phyloP scores from a whole-genome alignment of 1,140 invertebrate species.

The Asobara japonica region DNA sequence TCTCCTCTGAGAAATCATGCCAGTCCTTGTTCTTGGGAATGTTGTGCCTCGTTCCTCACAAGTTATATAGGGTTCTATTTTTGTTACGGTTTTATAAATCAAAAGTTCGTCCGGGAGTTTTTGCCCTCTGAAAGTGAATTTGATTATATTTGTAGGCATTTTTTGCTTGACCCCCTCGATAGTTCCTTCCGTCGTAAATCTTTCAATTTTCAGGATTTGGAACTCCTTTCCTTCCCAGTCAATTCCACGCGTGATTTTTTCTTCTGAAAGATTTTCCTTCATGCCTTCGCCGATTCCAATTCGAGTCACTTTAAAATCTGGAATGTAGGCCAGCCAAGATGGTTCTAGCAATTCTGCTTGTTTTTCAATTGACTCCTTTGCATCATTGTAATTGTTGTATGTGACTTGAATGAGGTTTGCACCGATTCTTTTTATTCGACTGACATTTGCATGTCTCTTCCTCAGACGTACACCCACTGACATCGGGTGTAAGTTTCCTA shows the following conservation, averaged over 20 bases:
- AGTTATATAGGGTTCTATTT: conserved; percentile 15
- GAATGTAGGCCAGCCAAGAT: conserved; percentile 19
- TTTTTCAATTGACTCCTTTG: conserved; percentile 12
- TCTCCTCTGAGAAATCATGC: conserved; percentile 8
- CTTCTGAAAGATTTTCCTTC: conserved; percentile 7
- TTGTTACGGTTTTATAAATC: conserved; percentile 24
- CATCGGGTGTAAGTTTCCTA: conserved; percentile 5
- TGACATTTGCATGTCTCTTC: conserved; percentile 6
- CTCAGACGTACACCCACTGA: conserved; percentile 1
- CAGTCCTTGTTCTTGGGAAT: conserved; percentile 10
- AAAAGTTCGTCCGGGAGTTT: background rate
- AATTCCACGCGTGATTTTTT: conserved; percentile 18
- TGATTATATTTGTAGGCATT: conserved; percentile 10
- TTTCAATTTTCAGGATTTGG: conserved; percentile 9
- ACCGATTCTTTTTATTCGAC: conserved; percentile 19
- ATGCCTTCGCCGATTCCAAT: conserved; percentile 12
- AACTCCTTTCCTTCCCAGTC: conserved; percentile 2
- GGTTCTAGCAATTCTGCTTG: background rate
- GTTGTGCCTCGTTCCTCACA: background rate
- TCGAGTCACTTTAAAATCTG: conserved; percentile 9
- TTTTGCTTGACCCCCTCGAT: background rate
- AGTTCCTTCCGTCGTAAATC: background rate
- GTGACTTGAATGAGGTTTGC: conserved; percentile 6
- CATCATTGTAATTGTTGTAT: background rate
- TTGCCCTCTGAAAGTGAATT: conserved; percentile 22